Percentiles rank a stretch among this genome's conserved stretches.
These are phyloP conservation scores for Rhagonycha lutea DNA, from an alignment of 2,888 invertebrate genomes.

Conservation along the genomic window DNA sequence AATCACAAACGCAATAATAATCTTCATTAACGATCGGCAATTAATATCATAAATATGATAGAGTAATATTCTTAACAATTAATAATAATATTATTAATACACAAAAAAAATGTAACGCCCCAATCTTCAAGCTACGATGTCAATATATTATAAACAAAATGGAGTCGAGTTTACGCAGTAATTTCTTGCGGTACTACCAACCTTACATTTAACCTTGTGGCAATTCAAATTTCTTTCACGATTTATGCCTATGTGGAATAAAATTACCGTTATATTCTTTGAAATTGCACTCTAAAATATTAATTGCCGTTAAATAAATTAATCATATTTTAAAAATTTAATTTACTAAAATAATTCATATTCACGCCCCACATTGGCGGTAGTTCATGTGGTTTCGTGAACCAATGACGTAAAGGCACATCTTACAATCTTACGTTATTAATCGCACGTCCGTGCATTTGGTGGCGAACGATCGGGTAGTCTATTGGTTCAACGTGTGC, in stretches of 20 bases:
- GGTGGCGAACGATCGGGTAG: background rate
- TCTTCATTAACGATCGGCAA: slow-evolving; percentile 26
- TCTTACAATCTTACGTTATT: background rate
- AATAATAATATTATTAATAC: slow-evolving; percentile 5
- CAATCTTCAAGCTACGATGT: slow-evolving; percentile 1
- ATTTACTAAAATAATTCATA: background rate
- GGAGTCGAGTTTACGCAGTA: background rate
- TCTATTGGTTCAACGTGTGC: background rate
- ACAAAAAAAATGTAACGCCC: slow-evolving; percentile 3
- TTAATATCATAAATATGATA: slow-evolving; percentile 4
- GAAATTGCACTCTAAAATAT: background rate
- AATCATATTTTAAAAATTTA: background rate
- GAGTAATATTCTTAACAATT: slow-evolving; percentile 6
- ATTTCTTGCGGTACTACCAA: background rate
- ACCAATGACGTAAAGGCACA: slow-evolving; percentile 2
- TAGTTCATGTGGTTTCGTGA: background rate
- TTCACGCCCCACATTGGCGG: background rate
- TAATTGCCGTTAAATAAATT: background rate
- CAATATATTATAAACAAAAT: slow-evolving; percentile 17
- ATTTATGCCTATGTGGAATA: background rate
- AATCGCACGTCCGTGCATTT: background rate
- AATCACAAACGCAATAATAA: slow-evolving; percentile 13
- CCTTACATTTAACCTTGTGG: background rate
- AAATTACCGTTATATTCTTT: background rate
- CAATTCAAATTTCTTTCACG: background rate